A percentile compares a stretch with the other conserved stretches of the same genome.
These are phyloP conservation scores for Lemur catta DNA, from an alignment of 2,797 vertebrate species.

Conservation along the genomic window DNA sequence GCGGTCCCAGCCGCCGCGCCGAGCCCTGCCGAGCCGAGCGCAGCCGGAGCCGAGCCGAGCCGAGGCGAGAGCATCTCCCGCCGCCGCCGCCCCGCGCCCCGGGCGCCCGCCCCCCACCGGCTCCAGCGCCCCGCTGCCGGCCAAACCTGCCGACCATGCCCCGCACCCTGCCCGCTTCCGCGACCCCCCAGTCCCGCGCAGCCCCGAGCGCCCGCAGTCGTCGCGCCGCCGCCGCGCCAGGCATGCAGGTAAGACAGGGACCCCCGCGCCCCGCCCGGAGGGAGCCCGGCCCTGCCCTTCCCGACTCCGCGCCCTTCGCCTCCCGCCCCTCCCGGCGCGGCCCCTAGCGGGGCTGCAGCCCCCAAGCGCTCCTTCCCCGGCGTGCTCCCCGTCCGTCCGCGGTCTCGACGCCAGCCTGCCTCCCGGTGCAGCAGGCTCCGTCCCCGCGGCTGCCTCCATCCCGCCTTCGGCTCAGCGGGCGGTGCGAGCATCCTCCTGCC, in stretches of 20 bases:
- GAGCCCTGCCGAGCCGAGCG: slow-evolving; percentile 25
- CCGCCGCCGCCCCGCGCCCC: slow-evolving; percentile 59
- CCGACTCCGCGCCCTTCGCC: slow-evolving; percentile 71
- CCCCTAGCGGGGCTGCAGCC: slow-evolving; percentile 29
- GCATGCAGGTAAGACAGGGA: slow-evolving; percentile 75
- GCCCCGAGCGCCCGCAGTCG: slow-evolving; percentile 32
- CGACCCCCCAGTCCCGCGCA: slow-evolving; percentile 67
- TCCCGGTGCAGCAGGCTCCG: slow-evolving; percentile 7
- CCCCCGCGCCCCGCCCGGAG: slow-evolving; percentile 54
- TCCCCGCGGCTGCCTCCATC: slow-evolving; percentile 43
- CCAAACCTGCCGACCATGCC: slow-evolving; percentile 71
- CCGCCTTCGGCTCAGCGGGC: slow-evolving; percentile 73
- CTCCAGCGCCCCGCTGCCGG: slow-evolving; percentile 35
- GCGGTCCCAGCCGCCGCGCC: slow-evolving; percentile 23
- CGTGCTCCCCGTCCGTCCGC: slow-evolving; percentile 72
- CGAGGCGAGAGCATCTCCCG: slow-evolving; percentile 65
- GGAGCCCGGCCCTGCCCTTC: slow-evolving; percentile 53
- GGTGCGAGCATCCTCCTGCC: slow-evolving; percentile 14
- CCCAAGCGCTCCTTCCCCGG: slow-evolving; percentile 28
- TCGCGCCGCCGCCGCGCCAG: slow-evolving; percentile 33
- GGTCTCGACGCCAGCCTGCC: slow-evolving; percentile 75
- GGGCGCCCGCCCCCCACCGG: slow-evolving; percentile 59
- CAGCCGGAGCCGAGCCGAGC: slow-evolving; percentile 1
- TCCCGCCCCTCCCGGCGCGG: slow-evolving; percentile 33
- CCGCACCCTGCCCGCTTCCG: slow-evolving; percentile 58